phyloP scores from a whole-genome alignment of 1,140 invertebrate species.

The Chironomus tepperi region DNA sequence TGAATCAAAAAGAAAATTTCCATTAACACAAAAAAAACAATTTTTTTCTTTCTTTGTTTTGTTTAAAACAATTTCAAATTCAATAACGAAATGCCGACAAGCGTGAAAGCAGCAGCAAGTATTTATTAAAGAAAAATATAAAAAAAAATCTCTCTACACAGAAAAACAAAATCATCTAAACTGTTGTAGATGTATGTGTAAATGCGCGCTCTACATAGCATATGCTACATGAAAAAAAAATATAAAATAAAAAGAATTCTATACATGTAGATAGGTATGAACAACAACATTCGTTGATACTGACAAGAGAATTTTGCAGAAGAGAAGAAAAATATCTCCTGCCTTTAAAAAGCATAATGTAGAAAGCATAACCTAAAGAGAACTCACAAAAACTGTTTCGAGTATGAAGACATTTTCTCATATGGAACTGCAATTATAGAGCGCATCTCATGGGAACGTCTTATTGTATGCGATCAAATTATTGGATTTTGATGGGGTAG shows the following conservation, averaged over 20 bases:
- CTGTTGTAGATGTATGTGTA: background rate
- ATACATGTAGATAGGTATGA: background rate
- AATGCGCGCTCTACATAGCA: slow-evolving; percentile 10
- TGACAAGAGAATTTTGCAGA: slow-evolving; percentile 16
- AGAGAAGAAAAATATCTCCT: slow-evolving; percentile 10
- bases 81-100: background rate
- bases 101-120: background rate
- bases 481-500: no score
- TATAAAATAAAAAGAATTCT: no score
- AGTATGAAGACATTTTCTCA: no score
- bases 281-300: background rate
- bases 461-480: no score
- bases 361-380: background rate
- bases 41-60: background rate
- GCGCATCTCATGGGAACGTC: no score
- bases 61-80: background rate
- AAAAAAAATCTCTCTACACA: background rate
- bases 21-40: background rate
- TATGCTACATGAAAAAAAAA: slow-evolving; percentile 16
- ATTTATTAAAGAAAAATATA: background rate
- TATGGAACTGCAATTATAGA: no score
- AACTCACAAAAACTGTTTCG: no score
- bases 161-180: background rate
- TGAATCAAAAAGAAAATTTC: no score
- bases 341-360: background rate